A percentile compares a stretch with the other conserved stretches of the same genome.
Conservation (phyloP, 2,113 vertebrate species). For the Climacteris rufus region DNA sequence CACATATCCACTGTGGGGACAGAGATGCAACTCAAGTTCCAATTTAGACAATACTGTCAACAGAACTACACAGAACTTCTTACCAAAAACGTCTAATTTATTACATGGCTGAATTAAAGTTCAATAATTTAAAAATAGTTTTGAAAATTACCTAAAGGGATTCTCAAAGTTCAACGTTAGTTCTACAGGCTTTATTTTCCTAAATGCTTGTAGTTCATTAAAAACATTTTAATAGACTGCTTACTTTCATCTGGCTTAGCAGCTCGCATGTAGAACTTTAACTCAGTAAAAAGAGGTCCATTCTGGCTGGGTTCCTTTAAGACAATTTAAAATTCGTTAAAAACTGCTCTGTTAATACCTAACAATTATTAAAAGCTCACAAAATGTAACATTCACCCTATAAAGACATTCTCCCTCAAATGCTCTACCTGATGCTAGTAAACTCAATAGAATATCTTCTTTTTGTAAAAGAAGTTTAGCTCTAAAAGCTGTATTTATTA, state of each 20-base stretch:
- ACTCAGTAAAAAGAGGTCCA: conserved; percentile 94
- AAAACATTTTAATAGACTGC: conserved; percentile 61
- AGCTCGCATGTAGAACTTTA: conserved; percentile 96
- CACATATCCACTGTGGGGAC: background rate
- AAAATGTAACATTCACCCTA: background rate
- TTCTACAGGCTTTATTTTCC: background rate
- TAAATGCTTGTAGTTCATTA: conserved; percentile 39
- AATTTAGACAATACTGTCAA: background rate
- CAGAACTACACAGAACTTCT: background rate
- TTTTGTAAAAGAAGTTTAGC: background rate
- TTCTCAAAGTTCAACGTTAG: background rate
- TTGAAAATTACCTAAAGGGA: background rate
- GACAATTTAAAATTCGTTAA: conserved; percentile 52
- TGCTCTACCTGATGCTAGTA: background rate
- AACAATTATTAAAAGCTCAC: background rate
- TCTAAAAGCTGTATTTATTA: background rate
- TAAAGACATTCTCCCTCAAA: background rate
- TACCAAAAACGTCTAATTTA: background rate
- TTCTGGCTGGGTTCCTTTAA: conserved; percentile 93
- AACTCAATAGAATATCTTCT: background rate
- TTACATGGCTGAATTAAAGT: background rate
- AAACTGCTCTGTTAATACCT: background rate
- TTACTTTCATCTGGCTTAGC: conserved; percentile 95
- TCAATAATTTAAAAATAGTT: background rate
- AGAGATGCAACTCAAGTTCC: background rate